A percentile compares a stretch with the other conserved stretches of the same genome.
Evolutionary conservation across 2,797 vertebrate genomes (phyloP).

Genomic region (Graptemys geographica): DNA sequence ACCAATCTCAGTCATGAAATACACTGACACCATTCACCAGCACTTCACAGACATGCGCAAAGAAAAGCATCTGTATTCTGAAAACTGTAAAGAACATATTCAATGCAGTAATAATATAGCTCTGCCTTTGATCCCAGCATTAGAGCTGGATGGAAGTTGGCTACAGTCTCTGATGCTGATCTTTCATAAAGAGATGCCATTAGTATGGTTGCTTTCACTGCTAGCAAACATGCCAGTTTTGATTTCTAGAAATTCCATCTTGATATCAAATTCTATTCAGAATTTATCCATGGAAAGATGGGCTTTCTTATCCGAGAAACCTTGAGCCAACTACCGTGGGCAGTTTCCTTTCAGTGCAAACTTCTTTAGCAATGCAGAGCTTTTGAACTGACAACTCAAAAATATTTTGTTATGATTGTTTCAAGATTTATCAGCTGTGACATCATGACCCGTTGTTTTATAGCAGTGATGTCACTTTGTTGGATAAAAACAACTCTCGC

Average conservation of each 20-base stretch:
- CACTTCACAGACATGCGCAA: not conserved
- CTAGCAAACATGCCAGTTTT: not conserved
- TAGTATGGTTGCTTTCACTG: not conserved
- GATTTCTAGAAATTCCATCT: not conserved
- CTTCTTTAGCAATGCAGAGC: constrained; percentile 30
- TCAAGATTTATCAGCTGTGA: constrained; percentile 72
- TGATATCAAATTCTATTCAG: not conserved
- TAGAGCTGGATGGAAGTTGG: not conserved
- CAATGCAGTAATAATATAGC: not conserved
- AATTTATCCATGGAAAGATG: not conserved
- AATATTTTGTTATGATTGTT: constrained; percentile 61
- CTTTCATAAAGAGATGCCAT: not conserved
- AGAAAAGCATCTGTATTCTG: not conserved
- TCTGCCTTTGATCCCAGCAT: not conserved
- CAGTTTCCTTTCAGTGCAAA: not conserved
- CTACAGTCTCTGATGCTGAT: not conserved
- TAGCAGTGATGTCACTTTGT: constrained; percentile 69
- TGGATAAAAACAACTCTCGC: constrained; percentile 60
- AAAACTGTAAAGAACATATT: not conserved
- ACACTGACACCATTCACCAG: not conserved
- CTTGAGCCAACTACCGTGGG: constrained; percentile 23
- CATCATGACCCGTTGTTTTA: constrained; percentile 58
- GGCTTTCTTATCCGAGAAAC: not conserved
- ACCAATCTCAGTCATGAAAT: not conserved
- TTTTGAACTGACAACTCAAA: constrained; percentile 57